Evolutionary conservation across 2,888 invertebrate species (phyloP), one percentile per base, ranked within the genome.

Genomic region (Spialia ferax): DNA sequence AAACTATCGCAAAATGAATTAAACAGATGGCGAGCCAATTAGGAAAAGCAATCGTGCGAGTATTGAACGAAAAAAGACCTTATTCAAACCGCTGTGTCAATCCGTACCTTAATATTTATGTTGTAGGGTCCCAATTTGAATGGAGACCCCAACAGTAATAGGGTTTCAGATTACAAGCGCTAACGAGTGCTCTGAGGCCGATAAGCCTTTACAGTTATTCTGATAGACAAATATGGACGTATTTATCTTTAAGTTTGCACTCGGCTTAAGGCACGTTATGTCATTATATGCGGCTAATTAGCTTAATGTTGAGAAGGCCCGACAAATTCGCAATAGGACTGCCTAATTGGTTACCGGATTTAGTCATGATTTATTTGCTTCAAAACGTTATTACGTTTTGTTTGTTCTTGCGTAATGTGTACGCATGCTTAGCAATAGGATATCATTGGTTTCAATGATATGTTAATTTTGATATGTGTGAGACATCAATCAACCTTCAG

Each of bases 1-100:
- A 91, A 93, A 92, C 93, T 93, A 93, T 93, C 90, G 92, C 91
- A 82, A 91, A 92, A 90, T 93, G 93, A 93, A 93, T 93, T 92
- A 89, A 92, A 90, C 93, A 91, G 88, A 93, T 91, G 91, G 87
- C 82, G 87, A 91, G 87, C 92, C 93, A 93, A 93, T 93, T 93
- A 93, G 93, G 91, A 87, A 81, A 88, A 86, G 87, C 93, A 93
- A 91, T 91, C 90, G 93, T 88, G 91, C 93, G 93, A 88, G 87
- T 89, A 89, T 87, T 76, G 83, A 79, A 79, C 84, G 86, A 89
- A 91, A 92, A 92, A 92, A 91, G 85, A 86, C 84, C 80, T 83
- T 78, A 83, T 77, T 76, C 75, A 71, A 64, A 18, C 64, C 50
- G 67, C 73, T 78, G 77, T 69, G 71, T 79, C 74, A 84, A 82